Percentiles rank a stretch among this genome's conserved stretches.
Evolutionary conservation across 2,113 vertebrate species (phyloP).

Genomic region (Protobothrops flavoviridis): DNA sequence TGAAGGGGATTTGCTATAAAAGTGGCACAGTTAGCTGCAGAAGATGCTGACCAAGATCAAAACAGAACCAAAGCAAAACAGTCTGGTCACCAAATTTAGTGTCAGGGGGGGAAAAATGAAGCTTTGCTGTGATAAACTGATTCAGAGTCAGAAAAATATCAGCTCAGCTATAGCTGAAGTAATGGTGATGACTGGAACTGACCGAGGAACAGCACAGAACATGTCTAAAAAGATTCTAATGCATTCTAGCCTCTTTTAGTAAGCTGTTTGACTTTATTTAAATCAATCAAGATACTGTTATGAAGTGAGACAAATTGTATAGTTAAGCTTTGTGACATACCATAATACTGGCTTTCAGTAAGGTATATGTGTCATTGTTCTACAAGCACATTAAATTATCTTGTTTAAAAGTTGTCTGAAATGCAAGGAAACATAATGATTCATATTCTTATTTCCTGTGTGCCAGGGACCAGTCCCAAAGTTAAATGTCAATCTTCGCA

Average conservation of each 20-base stretch:
- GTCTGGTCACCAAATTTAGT: background rate
- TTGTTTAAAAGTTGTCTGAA: background rate
- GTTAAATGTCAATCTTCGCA: background rate
- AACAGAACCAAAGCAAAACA: background rate
- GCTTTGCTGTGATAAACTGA: background rate
- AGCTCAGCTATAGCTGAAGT: background rate
- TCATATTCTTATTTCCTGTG: background rate
- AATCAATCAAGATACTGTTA: background rate
- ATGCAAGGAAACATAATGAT: background rate
- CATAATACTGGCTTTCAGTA: background rate
- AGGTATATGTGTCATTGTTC: background rate
- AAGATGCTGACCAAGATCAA: background rate
- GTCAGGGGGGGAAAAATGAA: background rate
- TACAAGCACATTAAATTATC: background rate
- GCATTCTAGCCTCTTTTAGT: background rate
- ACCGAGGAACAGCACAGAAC: background rate
- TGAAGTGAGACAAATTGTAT: background rate
- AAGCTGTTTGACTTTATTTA: conserved; percentile 1
- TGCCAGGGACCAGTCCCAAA: background rate
- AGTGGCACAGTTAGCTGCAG: background rate
- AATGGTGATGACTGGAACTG: background rate
- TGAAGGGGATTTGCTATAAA: background rate
- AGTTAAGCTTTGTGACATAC: background rate
- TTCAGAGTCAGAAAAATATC: background rate
- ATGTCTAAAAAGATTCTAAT: background rate